phyloP scores from a whole-genome alignment of 2,888 invertebrate genomes.

The Drosophila testacea region DNA sequence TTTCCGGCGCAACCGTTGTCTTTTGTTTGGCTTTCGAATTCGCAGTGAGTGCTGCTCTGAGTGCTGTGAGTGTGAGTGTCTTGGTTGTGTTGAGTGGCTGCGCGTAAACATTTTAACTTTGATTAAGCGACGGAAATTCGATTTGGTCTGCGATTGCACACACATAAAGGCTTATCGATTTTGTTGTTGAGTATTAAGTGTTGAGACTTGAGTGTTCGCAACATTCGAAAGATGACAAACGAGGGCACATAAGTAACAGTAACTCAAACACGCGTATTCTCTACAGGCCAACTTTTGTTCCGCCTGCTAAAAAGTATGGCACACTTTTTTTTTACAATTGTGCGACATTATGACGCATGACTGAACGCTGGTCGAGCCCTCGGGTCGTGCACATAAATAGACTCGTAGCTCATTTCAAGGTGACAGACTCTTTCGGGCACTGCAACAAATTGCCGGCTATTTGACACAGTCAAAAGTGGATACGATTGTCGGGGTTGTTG shows the following conservation, averaged over 20 bases:
- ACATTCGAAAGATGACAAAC: slow-evolving; percentile 69
- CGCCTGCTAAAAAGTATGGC: slow-evolving; percentile 38
- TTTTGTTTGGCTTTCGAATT: slow-evolving; percentile 61
- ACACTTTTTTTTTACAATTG: slow-evolving; percentile 51
- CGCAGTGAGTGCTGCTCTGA: slow-evolving; percentile 4
- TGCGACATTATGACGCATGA: slow-evolving; percentile 52
- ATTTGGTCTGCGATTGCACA: slow-evolving; percentile 61
- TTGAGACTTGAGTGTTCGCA: slow-evolving; percentile 9
- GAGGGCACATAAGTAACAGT: slow-evolving; percentile 54
- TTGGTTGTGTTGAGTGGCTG: slow-evolving; percentile 32
- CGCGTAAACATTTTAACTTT: slow-evolving; percentile 71
- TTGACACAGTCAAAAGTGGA: slow-evolving; percentile 69
- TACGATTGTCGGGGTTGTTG: neutral
- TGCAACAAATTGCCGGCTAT: slow-evolving; percentile 76
- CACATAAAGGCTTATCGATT: slow-evolving; percentile 63
- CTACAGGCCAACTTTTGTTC: slow-evolving; percentile 21
- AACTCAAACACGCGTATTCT: slow-evolving; percentile 37
- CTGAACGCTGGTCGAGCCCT: slow-evolving; percentile 20
- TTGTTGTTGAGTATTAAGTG: slow-evolving; percentile 1
- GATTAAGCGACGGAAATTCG: slow-evolving; percentile 77
- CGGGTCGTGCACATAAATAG: slow-evolving; percentile 44
- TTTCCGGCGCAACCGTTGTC: slow-evolving; percentile 60
- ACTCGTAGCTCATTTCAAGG: slow-evolving; percentile 69
- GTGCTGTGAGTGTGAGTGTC: slow-evolving; percentile 14
- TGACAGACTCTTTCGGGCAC: slow-evolving; percentile 69